Conservation (phyloP, 1,140 invertebrate species). For the Tetramorium simillimum region DNA sequence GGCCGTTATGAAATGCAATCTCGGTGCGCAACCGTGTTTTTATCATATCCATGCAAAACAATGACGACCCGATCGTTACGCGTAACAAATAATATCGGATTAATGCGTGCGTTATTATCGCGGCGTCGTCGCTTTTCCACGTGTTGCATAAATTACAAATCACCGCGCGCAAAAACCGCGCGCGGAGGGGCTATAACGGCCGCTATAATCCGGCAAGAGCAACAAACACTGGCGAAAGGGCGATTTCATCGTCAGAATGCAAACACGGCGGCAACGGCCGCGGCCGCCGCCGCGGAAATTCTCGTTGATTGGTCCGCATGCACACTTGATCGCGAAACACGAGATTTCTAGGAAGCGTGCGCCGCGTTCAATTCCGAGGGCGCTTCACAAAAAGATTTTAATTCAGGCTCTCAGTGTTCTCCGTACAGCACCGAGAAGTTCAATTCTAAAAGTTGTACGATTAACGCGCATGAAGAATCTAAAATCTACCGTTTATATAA, state of each 20-base stretch:
- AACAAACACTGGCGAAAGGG: constrained; percentile 45
- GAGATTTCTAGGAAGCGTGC: constrained; percentile 40
- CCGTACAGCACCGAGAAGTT: background rate
- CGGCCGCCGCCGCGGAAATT: background rate
- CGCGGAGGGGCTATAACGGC: background rate
- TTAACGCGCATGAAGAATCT: background rate
- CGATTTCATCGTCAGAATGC: constrained; percentile 43
- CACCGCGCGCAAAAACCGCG: constrained; percentile 43
- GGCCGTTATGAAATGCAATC: constrained; percentile 28
- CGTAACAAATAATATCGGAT: constrained; percentile 60
- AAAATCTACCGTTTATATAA: background rate
- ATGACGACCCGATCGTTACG: constrained; percentile 47
- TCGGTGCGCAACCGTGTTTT: constrained; percentile 26
- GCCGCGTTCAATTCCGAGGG: constrained; percentile 16
- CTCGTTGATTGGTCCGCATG: constrained; percentile 18
- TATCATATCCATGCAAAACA: constrained; percentile 42
- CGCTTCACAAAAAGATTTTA: constrained; percentile 7
- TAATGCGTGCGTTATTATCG: constrained; percentile 52
- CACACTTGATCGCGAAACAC: background rate
- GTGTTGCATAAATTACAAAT: constrained; percentile 56
- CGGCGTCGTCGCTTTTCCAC: constrained; percentile 31
- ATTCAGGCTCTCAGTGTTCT: background rate
- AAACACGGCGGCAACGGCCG: constrained; percentile 36
- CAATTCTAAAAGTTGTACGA: background rate
- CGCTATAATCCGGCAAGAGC: constrained; percentile 43